Base-by-base conservation (phyloP, 2,797 vertebrate genomes). In the Enteromius paludinosus region DNA sequence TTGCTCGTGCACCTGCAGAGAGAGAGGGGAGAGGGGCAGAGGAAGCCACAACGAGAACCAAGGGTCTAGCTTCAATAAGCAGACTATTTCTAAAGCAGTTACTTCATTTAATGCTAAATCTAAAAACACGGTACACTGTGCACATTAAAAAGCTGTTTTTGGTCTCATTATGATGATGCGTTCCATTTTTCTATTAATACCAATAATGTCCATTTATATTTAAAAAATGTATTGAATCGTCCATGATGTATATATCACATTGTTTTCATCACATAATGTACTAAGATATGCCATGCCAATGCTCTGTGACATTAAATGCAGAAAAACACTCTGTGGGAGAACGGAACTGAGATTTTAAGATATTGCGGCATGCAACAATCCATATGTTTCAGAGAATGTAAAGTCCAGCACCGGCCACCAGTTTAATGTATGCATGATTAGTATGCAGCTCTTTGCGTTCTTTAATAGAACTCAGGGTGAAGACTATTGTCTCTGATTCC, bases 401-500 rank as follows among this genome's bases (percentile, higher is more conserved):
- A 87, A 86, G 86, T 81, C 84, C 82, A 81, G 70, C 62, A 83
- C 79, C 33, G 82, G 81, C 78, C 78, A 66, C 69, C 20, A 77
- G 75, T 73, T 54, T 89, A 86, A 89, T 86, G 81, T 87, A 87
- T 87, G 86, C 86, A 74, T 78, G 86, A 89, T 87, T 89, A 87
- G 84, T 89, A 87, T 87, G 86, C 88, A 77, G 85, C 88, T 84
- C 81, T 81, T 85, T 88, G 81, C 66, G 79, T 87, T 84, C 84
- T 85, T 86, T 87, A 87, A 87, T 86, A 87, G 86, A 87, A 85
- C 82, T 89, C 86, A 28, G 83, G 84, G 43, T 81, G 82, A 88
- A 84, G 85, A 76, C 85, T 78, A 89, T 89, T 89, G 88, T 89
- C 88, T 89, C 86, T 89, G 86, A 86, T 85, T 87, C 85, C 86